Percentiles rank a stretch among this genome's conserved stretches.
Evolutionary conservation across 2,113 vertebrate genomes (phyloP).

Genomic region (Anser cygnoides): DNA sequence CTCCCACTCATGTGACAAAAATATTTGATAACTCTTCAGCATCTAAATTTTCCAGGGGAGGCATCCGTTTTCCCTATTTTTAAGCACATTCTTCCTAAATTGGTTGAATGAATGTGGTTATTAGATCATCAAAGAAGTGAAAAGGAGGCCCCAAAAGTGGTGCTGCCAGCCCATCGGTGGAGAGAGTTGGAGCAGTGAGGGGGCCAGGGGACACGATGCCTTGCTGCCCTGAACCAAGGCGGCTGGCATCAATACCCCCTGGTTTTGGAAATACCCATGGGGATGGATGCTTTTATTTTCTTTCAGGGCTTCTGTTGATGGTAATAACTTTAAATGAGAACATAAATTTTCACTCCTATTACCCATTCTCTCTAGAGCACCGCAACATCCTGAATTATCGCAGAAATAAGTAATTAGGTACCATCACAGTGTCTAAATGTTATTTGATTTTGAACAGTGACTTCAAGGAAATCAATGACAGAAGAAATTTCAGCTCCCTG

Average conservation of each 20-base stretch:
- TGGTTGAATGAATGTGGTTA: background rate
- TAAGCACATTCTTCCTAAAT: background rate
- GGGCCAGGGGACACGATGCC: background rate
- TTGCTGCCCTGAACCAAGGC: background rate
- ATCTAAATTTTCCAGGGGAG: background rate
- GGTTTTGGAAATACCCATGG: background rate
- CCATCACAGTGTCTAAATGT: background rate
- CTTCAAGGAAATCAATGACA: background rate
- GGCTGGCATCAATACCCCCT: background rate
- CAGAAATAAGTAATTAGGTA: constrained; percentile 16
- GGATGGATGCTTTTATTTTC: background rate
- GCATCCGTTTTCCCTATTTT: constrained; percentile 1
- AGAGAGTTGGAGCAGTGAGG: background rate
- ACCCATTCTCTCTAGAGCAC: background rate
- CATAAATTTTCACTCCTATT: background rate
- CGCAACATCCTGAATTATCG: background rate
- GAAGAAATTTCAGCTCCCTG: background rate
- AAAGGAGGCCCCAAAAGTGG: background rate
- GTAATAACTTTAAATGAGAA: background rate
- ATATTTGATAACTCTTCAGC: constrained; percentile 8
- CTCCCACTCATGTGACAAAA: constrained; percentile 11
- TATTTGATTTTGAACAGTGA: background rate
- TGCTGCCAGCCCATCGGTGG: background rate
- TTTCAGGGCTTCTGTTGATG: background rate
- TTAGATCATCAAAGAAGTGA: background rate